Evolutionary conservation across 2,113 vertebrate genomes (phyloP).

Genomic region (Dascyllus trimaculatus): DNA sequence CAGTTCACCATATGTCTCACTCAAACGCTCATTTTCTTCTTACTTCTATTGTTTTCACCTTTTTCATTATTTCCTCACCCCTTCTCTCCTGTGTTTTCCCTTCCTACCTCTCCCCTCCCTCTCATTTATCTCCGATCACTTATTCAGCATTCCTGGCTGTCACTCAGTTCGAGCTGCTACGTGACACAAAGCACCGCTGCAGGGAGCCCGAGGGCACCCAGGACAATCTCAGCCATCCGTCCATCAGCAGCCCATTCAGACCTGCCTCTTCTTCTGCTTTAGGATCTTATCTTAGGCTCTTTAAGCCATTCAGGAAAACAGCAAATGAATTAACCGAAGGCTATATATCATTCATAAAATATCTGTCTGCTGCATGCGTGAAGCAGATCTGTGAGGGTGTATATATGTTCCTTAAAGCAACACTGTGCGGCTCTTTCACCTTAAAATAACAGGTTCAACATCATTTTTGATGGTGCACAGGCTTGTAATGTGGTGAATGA

Average conservation of each 20-base stretch:
- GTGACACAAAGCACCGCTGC: conserved; percentile 27
- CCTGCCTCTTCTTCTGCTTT: conserved; percentile 5
- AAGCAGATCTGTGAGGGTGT: neutral
- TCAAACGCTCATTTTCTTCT: neutral
- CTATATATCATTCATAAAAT: neutral
- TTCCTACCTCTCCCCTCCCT: neutral
- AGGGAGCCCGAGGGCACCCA: conserved; percentile 37
- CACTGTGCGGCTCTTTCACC: no score
- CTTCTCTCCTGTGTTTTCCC: neutral
- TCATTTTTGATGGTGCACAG: no score
- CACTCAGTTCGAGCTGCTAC: conserved; percentile 34
- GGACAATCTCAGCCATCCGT: conserved; percentile 15
- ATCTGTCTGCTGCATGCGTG: neutral
- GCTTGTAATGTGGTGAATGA: no score
- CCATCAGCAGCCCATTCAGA: conserved; percentile 50
- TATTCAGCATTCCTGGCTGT: conserved; percentile 36
- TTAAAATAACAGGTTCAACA: no score
- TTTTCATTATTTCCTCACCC: neutral
- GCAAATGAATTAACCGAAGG: neutral
- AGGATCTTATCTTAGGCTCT: conserved; percentile 35
- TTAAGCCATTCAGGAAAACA: conserved; percentile 2
- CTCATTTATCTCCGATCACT: conserved; percentile 1
- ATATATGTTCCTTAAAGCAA: no score
- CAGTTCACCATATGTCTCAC: no score
- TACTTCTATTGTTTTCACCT: neutral